Evolutionary conservation across 2,797 vertebrate species (phyloP).

Genomic region (Anomalospiza imberbis): DNA sequence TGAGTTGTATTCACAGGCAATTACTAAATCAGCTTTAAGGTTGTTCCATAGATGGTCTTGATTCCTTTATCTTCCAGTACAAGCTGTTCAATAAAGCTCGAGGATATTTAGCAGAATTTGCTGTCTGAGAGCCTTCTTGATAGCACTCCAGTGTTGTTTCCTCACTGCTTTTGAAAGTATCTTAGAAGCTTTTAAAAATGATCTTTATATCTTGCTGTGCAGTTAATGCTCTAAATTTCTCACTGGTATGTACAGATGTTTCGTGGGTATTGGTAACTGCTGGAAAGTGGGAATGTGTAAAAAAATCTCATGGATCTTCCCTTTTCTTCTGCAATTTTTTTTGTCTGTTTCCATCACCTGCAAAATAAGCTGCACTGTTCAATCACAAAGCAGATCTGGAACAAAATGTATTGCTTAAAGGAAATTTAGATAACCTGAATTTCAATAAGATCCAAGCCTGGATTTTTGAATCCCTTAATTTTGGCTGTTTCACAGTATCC

Average conservation of each 20-base stretch:
- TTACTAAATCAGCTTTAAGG: conserved; percentile 34
- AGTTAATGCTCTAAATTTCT: background rate
- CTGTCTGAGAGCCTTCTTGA: conserved; percentile 47
- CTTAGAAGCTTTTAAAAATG: conserved; percentile 25
- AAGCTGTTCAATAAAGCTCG: conserved; percentile 35
- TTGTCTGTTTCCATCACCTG: background rate
- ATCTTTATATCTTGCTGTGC: conserved; percentile 28
- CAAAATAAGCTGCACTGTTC: background rate
- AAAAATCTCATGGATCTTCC: background rate
- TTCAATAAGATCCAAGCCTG: background rate
- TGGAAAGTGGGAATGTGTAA: background rate
- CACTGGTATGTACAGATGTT: background rate
- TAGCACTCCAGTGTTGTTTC: background rate
- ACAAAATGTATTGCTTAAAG: background rate
- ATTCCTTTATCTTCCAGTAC: conserved; percentile 39
- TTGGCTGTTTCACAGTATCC: background rate
- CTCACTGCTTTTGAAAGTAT: conserved; percentile 17
- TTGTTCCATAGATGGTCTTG: background rate
- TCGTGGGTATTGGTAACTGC: background rate
- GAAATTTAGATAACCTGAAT: background rate
- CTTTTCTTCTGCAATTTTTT: background rate
- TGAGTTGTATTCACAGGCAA: background rate
- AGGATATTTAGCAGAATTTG: conserved; percentile 42
- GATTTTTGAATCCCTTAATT: background rate
- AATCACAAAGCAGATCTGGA: background rate